A percentile compares a stretch with the other conserved stretches of the same genome.
Conservation (phyloP, 2,888 invertebrate genomes). For the Stegophylla sp. region DNA sequence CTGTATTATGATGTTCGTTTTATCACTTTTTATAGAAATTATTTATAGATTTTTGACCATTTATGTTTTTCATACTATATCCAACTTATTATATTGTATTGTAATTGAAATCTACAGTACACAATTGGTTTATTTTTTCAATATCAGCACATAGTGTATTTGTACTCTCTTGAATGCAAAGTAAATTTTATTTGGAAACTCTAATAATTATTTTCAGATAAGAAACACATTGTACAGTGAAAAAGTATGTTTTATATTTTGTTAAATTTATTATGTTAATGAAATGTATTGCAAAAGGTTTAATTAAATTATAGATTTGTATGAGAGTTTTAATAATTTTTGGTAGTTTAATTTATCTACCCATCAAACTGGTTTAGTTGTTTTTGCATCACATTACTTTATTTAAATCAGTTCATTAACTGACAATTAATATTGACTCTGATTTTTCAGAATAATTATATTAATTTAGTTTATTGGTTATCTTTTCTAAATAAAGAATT, state of each 20-base stretch:
- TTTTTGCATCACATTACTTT: not conserved
- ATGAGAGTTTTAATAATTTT: not conserved
- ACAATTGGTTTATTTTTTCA: not conserved
- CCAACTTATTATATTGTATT: not conserved
- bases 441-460: not conserved
- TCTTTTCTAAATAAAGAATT: not conserved
- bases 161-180: not conserved
- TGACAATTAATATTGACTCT: not conserved
- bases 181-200: not conserved
- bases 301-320: not conserved
- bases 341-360: not conserved
- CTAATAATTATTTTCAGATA: not conserved
- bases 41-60: not conserved
- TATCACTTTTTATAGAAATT: not conserved
- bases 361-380: not conserved
- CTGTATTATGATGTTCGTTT: not conserved
- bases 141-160: not conserved
- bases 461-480: not conserved
- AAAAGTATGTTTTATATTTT: not conserved
- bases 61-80: slow-evolving; percentile 1
- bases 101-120: not conserved
- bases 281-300: slow-evolving; percentile 2
- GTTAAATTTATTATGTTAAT: slow-evolving; percentile 36
- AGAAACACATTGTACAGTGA: not conserved
- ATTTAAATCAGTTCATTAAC: not conserved